Base-by-base conservation (phyloP, 2,888 invertebrate genomes). In the Sarcophaga caerulescens region DNA sequence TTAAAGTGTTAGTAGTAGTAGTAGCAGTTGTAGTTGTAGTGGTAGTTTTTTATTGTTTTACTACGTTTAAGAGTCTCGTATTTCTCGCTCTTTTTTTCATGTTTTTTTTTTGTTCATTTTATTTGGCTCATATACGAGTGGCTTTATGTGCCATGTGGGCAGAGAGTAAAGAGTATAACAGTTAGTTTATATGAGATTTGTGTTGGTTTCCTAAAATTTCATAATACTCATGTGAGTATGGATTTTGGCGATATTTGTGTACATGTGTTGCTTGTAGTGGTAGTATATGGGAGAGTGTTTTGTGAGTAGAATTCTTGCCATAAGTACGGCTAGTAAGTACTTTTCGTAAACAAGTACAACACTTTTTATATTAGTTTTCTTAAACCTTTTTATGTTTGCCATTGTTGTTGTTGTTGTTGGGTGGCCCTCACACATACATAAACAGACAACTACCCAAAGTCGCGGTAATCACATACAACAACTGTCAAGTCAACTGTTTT, bases 401-500 rank as follows among this genome's bases (percentile, higher is more conserved):
- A 35, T 35, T 47, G 47, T 17, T 70, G n/a, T 73, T 60, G 2
- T 73, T 60, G 3, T 14, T 47, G 1, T 63, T 35, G 10, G 35
- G 10, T 10, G 35, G 35, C 35, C 0, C 2, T 4, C 25, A 35
- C 8, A 35, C 2, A 10, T 10, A 35, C 35, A 35, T 35, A 47
- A 21, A 17, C 45, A 78, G 21, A 71, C 44, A 70, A 63, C 62
- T 47, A 75, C 44, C 71, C 62, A 81, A 75, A 81, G 63, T 57
- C 69, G 52, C 69, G 57, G 44, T 69, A 63, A 78, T 66, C 71
- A 21, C 71, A 83, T 62, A 78, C 77, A 78, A 82, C 66, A 76
- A 80, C 76, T 76, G 79, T 80, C 76, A 85, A 82, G 66, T 73
- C 76, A 76, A 76, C 75, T 77, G 65, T 17, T 71, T 74, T 23